A percentile compares a stretch with the other conserved stretches of the same genome.
phyloP scores from a whole-genome alignment of 2,797 vertebrate genomes.

The Antennarius maculatus region DNA sequence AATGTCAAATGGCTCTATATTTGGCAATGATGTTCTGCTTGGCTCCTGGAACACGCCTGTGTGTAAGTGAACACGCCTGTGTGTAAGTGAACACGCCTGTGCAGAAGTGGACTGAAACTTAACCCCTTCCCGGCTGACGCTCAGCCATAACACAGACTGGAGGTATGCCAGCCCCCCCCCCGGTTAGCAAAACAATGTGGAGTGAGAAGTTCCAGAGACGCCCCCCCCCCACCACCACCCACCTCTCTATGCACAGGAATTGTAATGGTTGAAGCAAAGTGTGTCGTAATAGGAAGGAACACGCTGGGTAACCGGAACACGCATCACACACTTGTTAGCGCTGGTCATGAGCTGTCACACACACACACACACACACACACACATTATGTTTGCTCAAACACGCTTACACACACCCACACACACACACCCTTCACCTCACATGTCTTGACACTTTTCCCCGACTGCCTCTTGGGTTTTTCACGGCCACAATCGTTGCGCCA shows the following conservation, averaged over 20 bases:
- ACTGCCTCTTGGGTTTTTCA: slow-evolving; percentile 54
- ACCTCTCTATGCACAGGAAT: slow-evolving; percentile 50
- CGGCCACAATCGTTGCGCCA: slow-evolving; percentile 26
- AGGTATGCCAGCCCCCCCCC: slow-evolving; percentile 66
- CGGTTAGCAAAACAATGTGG: slow-evolving; percentile 65
- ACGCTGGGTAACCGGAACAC: slow-evolving; percentile 61
- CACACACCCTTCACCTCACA: slow-evolving; percentile 28
- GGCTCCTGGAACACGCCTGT: slow-evolving; percentile 40
- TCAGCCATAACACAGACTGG: slow-evolving; percentile 79
- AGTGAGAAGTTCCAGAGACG: slow-evolving; percentile 61
- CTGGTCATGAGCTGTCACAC: background rate
- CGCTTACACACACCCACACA: too few species aligned
- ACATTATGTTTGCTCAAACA: too few species aligned
- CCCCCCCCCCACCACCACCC: background rate
- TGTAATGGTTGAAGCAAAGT: slow-evolving; percentile 45
- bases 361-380: background rate
- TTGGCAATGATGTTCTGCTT: slow-evolving; percentile 62
- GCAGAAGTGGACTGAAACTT: slow-evolving; percentile 74
- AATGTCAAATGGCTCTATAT: slow-evolving; percentile 77
- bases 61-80: too few species aligned
- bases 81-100: slow-evolving; percentile 56
- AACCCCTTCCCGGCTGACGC: slow-evolving; percentile 67
- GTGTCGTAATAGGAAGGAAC: slow-evolving; percentile 60
- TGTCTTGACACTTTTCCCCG: slow-evolving; percentile 2
- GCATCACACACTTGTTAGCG: slow-evolving; percentile 12